Evolutionary conservation across 2,113 vertebrate species (phyloP), one percentile per base, ranked within the genome.

Genomic region (Epinephelus lanceolatus): DNA sequence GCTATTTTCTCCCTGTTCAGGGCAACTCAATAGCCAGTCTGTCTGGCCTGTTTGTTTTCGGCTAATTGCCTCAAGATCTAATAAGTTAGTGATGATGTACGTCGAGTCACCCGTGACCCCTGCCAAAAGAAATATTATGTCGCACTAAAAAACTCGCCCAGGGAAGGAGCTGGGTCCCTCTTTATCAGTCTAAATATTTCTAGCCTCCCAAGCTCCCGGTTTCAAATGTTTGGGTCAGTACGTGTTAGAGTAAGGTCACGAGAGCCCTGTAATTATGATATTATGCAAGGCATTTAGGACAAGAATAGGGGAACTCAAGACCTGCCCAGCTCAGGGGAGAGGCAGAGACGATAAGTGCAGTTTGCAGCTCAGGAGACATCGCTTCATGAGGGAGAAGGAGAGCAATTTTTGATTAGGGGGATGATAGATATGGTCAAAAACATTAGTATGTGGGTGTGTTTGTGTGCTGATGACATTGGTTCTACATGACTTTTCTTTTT

Each of bases 81-180:
- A 99, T 99, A 99, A 98, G 97, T 96, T 97, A 95, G 98, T 98
- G 98, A 98, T 98, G 98, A 99, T 96, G 96, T 98, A 97, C 81
- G 91, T 90, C 90, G 89, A 95, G 94, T 94, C 95, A 94, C 95
- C 92, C 92, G 76, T 97, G 96, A 98, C 96, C 96, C 93, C 94
- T 95, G 96, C 96, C 97, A 96, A 96, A 96, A 96, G 96, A 97
- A 97, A 97, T 97, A 97, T 96, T 96, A 93, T 94, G 95, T 96
- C 85, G 18, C 93, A 93, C 95, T 91, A 89, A 93, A 30, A 37
- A 91, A 94, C 93, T 88, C 87, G 76, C 89, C 90, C 91, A 93
- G 94, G 90, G 85, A 91, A 61, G 71, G 86, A 81, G 91, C 80
- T 49, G 66, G 87, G 73, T 86, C 75, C 72, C 73, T 71, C 94